phyloP scores from a whole-genome alignment of 1,140 invertebrate genomes.

The Nixonia krombeini region DNA sequence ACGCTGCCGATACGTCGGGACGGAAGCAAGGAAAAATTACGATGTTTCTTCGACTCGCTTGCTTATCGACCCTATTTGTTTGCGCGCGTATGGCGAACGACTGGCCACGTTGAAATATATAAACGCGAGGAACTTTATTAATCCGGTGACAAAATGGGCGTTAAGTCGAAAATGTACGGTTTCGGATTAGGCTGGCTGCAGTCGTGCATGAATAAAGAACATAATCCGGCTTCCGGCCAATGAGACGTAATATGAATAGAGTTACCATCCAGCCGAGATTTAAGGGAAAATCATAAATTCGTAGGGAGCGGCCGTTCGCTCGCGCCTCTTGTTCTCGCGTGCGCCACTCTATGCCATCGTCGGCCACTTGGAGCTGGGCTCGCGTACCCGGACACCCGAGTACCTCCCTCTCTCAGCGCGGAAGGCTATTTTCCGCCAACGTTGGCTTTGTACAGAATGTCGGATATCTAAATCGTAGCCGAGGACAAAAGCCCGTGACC shows the following conservation, averaged over 20 bases:
- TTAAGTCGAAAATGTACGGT: slow-evolving; percentile 22
- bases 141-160: slow-evolving; percentile 27
- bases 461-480: slow-evolving; percentile 32
- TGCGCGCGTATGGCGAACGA: no score
- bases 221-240: slow-evolving; percentile 18
- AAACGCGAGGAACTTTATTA: slow-evolving; percentile 19
- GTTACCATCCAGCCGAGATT: slow-evolving; percentile 20
- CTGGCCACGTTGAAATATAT: no score
- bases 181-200: slow-evolving; percentile 21
- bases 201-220: slow-evolving; percentile 28
- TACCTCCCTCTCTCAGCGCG: no score
- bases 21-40: no score
- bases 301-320: no score
- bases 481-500: slow-evolving; percentile 34
- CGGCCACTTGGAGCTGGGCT: no score
- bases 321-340: slow-evolving; percentile 25
- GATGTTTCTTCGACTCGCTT: no score
- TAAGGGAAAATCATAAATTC: slow-evolving; percentile 35
- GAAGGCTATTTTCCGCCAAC: slow-evolving; percentile 37
- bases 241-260: slow-evolving; percentile 29
- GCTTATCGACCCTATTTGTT: no score
- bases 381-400: slow-evolving; percentile 17
- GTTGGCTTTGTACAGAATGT: slow-evolving; percentile 18
- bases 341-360: slow-evolving; percentile 32
- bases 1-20: no score